These are phyloP conservation scores for Helarctos malayanus DNA, from an alignment of 2,797 vertebrate genomes.

Conservation along the genomic window DNA sequence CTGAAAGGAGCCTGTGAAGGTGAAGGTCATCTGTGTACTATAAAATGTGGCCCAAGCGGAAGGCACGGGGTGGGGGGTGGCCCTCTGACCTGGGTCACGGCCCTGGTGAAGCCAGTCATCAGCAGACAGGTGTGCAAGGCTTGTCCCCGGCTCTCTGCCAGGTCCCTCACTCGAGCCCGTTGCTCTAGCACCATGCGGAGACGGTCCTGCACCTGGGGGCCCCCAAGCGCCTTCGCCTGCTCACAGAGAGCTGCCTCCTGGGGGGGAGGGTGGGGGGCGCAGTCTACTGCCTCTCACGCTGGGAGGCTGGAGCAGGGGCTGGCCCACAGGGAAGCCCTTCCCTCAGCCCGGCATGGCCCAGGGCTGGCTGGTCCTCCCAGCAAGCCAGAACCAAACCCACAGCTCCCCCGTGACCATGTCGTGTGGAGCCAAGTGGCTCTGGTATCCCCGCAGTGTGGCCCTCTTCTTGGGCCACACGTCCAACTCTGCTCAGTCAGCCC, in stretches of 20 bases:
- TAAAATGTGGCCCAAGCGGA: too few species aligned
- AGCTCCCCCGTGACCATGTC: background rate
- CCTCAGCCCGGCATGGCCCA: background rate
- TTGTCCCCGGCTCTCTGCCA: slow-evolving; percentile 89
- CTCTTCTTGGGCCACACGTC: background rate
- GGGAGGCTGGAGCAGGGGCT: background rate
- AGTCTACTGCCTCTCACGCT: background rate
- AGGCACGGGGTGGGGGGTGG: background rate
- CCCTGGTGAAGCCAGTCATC: slow-evolving; percentile 90
- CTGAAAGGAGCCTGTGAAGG: background rate
- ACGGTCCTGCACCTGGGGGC: slow-evolving; percentile 86
- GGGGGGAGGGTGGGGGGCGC: background rate
- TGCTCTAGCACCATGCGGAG: slow-evolving; percentile 86
- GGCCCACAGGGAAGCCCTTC: background rate
- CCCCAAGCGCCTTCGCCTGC: slow-evolving; percentile 87
- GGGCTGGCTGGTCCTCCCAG: background rate
- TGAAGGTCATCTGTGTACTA: background rate
- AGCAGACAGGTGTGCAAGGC: slow-evolving; percentile 90
- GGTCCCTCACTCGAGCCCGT: slow-evolving; percentile 89
- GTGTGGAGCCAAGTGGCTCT: background rate
- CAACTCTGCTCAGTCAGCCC: background rate
- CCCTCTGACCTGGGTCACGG: slow-evolving; percentile 91
- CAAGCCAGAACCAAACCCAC: background rate
- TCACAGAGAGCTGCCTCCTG: slow-evolving; percentile 92
- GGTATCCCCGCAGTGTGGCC: background rate